Percentiles rank a stretch among this genome's conserved stretches.
These are phyloP conservation scores for Prenolepis imparis DNA, from an alignment of 2,888 invertebrate genomes.

Conservation along the genomic window DNA sequence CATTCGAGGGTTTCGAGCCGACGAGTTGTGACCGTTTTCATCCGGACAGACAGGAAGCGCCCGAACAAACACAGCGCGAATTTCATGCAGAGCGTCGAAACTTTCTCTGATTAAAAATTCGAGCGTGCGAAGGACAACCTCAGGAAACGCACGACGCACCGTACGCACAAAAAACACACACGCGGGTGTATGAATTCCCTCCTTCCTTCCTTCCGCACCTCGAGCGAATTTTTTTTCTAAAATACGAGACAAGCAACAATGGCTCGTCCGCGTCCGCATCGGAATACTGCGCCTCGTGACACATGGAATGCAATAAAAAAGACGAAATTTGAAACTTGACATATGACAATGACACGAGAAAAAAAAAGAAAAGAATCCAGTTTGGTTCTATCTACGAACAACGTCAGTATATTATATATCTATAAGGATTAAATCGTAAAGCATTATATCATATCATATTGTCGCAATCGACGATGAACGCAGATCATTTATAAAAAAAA, in stretches of 20 bases:
- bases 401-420: neutral
- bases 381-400: slow-evolving; percentile 16
- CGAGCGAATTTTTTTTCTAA: slow-evolving; percentile 40
- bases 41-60: slow-evolving; percentile 34
- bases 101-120: slow-evolving; percentile 61
- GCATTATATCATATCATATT: neutral
- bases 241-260: slow-evolving; percentile 45
- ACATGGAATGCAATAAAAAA: slow-evolving; percentile 34
- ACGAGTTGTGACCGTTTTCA: slow-evolving; percentile 46
- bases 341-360: slow-evolving; percentile 41
- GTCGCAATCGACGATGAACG: neutral
- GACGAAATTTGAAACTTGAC: slow-evolving; percentile 35
- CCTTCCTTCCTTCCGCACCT: slow-evolving; percentile 48
- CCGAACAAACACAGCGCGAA: slow-evolving; percentile 46
- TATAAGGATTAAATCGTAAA: slow-evolving; percentile 12
- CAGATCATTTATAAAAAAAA: slow-evolving; percentile 13
- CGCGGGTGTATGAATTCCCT: neutral
- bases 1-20: slow-evolving; percentile 40
- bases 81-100: slow-evolving; percentile 47
- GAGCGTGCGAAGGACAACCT: slow-evolving; percentile 20
- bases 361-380: neutral
- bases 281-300: neutral
- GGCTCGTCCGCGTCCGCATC: slow-evolving; percentile 40
- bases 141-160: slow-evolving; percentile 21
- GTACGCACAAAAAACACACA: slow-evolving; percentile 14